Conservation (phyloP, 2,113 vertebrate species). For the Zosterops japonicus region DNA sequence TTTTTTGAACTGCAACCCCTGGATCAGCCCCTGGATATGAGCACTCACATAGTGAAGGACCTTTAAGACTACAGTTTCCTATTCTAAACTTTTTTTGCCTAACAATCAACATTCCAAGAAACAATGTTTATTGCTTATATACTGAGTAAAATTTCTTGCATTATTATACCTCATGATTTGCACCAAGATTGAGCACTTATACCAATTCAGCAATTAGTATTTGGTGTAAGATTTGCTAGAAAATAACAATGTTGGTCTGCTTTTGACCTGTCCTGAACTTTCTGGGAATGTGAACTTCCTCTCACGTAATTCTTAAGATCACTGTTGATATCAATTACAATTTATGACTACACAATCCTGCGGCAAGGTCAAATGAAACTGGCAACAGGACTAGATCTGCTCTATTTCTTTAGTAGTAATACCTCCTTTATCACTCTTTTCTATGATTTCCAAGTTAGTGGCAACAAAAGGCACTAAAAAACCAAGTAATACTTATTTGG, state of each 20-base stretch:
- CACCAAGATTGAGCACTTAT: not conserved
- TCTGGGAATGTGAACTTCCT: not conserved
- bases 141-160: not conserved
- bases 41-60: not conserved
- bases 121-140: not conserved
- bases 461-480: not conserved
- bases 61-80: not conserved
- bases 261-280: not conserved
- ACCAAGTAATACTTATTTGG: not conserved
- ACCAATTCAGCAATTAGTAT: not conserved
- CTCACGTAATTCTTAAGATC: not conserved
- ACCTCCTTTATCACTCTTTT: not conserved
- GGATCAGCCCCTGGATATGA: not conserved
- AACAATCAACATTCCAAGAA: not conserved
- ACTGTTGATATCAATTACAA: not conserved
- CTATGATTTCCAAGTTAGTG: not conserved
- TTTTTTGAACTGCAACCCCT: not conserved
- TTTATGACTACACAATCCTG: not conserved
- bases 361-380: not conserved
- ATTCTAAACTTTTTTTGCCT: not conserved
- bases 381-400: not conserved
- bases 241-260: not conserved
- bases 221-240: not conserved
- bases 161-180: not conserved
- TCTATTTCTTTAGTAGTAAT: not conserved